Percentiles rank a stretch among this genome's conserved stretches.
These are phyloP conservation scores for Scaptodrosophila latifasciaeformis DNA, from an alignment of 2,888 invertebrate species.

Conservation along the genomic window DNA sequence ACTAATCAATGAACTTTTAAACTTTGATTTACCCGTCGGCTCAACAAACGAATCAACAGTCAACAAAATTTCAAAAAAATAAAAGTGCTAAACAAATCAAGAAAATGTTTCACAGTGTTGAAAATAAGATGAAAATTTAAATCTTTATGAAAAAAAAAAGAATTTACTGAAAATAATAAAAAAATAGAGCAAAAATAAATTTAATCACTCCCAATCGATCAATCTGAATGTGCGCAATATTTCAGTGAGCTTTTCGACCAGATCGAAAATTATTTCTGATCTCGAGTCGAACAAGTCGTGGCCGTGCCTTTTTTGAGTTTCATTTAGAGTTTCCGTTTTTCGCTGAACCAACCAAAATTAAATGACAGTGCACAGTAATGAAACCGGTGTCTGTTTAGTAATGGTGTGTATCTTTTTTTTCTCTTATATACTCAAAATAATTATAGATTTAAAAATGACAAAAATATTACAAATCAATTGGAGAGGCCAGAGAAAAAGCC, in stretches of 20 bases:
- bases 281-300: no score
- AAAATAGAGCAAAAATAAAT: not conserved
- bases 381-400: slow-evolving; percentile 74
- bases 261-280: not conserved
- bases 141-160: no score
- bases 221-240: slow-evolving; percentile 14
- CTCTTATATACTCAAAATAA: not conserved
- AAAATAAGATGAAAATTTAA: not conserved
- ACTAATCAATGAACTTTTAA: no score
- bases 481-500: no score
- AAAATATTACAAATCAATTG: no score
- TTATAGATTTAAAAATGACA: no score
- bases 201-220: slow-evolving; percentile 7
- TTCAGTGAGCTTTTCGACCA: slow-evolving; percentile 7
- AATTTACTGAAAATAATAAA: not conserved
- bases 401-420: slow-evolving; percentile 67
- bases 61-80: no score
- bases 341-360: slow-evolving; percentile 59
- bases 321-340: slow-evolving; percentile 54
- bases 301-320: slow-evolving; percentile 24
- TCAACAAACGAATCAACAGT: no score
- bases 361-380: slow-evolving; percentile 75
- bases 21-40: no score
- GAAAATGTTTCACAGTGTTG: not conserved
- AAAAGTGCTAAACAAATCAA: not conserved